Percentiles rank a stretch among this genome's conserved stretches.
Evolutionary conservation across 1,140 invertebrate genomes (phyloP).

Genomic region (Holotrichia oblita): DNA sequence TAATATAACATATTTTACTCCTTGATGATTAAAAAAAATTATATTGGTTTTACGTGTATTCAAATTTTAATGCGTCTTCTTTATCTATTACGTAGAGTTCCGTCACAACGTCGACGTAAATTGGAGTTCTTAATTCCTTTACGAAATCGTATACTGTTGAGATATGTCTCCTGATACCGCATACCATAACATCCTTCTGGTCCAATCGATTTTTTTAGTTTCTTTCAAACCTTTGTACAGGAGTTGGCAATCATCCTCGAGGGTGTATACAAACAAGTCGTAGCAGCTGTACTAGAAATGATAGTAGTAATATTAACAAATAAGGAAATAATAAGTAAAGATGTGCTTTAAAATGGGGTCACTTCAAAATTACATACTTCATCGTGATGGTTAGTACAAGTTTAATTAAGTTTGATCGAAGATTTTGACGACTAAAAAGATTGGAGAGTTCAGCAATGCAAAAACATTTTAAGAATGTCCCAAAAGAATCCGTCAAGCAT

Average conservation of each 20-base stretch:
- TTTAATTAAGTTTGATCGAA: too few species aligned
- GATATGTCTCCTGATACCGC: not conserved
- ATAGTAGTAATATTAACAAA: not conserved
- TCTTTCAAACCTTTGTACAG: not conserved
- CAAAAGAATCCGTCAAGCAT: too few species aligned
- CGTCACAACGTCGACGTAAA: not conserved
- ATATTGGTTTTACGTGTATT: not conserved
- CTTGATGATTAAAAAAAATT: too few species aligned
- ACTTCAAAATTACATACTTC: too few species aligned
- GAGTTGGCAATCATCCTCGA: not conserved
- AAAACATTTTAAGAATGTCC: too few species aligned
- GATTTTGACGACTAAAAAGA: too few species aligned
- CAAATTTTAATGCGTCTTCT: conserved; percentile 12
- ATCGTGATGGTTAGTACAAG: too few species aligned
- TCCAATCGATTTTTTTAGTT: conserved; percentile 7
- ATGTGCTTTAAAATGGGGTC: too few species aligned
- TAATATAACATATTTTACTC: not conserved
- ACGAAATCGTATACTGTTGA: not conserved
- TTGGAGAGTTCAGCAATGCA: too few species aligned
- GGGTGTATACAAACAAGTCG: conserved; percentile 12
- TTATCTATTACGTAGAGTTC: not conserved
- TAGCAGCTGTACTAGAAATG: conserved; percentile 6
- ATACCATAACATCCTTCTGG: conserved; percentile 13
- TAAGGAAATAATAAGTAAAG: too few species aligned
- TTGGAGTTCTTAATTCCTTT: not conserved